phyloP scores from a whole-genome alignment of 2,113 vertebrate genomes.

The Ascaphus truei region DNA sequence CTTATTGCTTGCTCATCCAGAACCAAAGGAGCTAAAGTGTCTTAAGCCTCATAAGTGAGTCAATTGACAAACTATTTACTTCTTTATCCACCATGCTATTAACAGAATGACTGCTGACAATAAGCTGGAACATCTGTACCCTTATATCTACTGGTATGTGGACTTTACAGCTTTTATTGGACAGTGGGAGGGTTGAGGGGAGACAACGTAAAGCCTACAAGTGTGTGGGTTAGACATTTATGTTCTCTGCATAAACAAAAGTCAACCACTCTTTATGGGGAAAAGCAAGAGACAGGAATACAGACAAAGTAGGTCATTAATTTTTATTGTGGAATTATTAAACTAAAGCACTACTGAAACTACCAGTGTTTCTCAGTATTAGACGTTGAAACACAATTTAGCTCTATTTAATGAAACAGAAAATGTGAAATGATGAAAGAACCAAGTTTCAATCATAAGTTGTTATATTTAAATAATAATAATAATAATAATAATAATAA shows the following conservation, averaged over 20 bases:
- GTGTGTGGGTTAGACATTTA: slow-evolving; percentile 22
- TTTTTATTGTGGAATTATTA: slow-evolving; percentile 27
- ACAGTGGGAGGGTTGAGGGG: slow-evolving; percentile 2
- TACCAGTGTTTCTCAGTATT: neutral
- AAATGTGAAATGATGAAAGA: neutral
- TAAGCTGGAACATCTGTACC: slow-evolving; percentile 23
- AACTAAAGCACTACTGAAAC: slow-evolving; percentile 20
- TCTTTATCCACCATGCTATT: neutral
- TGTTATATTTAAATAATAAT: neutral
- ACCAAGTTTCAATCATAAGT: neutral
- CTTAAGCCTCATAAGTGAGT: neutral
- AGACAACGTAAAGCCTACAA: neutral
- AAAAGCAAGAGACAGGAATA: slow-evolving; percentile 5
- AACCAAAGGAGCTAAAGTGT: neutral
- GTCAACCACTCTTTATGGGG: slow-evolving; percentile 14
- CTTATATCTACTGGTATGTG: slow-evolving; percentile 6
- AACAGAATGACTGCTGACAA: slow-evolving; percentile 9
- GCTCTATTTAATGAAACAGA: neutral
- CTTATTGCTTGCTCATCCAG: no score
- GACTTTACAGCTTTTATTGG: slow-evolving; percentile 22
- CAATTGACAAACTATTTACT: neutral
- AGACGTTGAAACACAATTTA: neutral
- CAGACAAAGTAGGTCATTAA: slow-evolving; percentile 21
- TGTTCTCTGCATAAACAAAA: slow-evolving; percentile 26
- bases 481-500: no score